These are phyloP conservation scores for Chiridota heheva DNA, from an alignment of 35 echinoderm and acorn worm species.

Conservation along the genomic window DNA sequence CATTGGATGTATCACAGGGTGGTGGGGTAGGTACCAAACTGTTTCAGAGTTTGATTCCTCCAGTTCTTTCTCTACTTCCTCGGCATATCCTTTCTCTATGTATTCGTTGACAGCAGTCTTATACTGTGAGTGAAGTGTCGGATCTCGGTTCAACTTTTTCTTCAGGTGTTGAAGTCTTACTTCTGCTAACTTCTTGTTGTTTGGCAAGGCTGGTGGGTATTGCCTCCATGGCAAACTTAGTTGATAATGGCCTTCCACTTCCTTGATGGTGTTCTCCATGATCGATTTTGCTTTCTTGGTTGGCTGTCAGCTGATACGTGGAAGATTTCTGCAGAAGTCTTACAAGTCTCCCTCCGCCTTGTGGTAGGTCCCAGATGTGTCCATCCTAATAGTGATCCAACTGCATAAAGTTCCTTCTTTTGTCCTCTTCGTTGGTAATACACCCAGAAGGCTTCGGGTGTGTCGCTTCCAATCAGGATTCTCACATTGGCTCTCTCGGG, in stretches of 20 bases:
- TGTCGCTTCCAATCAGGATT: constrained; percentile 39
- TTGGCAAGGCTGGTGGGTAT: constrained; percentile 34
- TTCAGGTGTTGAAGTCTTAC: constrained; percentile 37
- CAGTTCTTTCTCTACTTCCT: constrained; percentile 14
- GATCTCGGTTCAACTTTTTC: constrained; percentile 37
- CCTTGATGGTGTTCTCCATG: constrained; percentile 21
- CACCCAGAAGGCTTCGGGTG: constrained; percentile 60
- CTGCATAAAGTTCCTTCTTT: constrained; percentile 51
- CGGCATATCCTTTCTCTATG: constrained; percentile 32
- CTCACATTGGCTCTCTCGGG: constrained; percentile 25
- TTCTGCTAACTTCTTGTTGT: constrained; percentile 31
- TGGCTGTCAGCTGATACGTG: no score
- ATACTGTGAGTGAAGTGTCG: constrained; percentile 43
- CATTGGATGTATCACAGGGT: constrained; percentile 31
- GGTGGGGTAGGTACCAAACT: constrained; percentile 41
- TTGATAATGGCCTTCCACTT: constrained; percentile 64
- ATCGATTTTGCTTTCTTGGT: constrained; percentile 46
- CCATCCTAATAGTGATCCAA: constrained; percentile 36
- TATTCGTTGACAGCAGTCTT: constrained; percentile 40
- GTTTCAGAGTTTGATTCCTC: background rate
- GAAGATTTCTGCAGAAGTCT: no score
- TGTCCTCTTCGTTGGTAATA: constrained; percentile 34
- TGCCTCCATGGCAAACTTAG: constrained; percentile 48
- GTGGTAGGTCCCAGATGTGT: constrained; percentile 41
- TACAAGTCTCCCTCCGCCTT: background rate